These are phyloP conservation scores for Tetragnatha montana DNA, from an alignment of 2,888 invertebrate genomes.

Conservation along the genomic window DNA sequence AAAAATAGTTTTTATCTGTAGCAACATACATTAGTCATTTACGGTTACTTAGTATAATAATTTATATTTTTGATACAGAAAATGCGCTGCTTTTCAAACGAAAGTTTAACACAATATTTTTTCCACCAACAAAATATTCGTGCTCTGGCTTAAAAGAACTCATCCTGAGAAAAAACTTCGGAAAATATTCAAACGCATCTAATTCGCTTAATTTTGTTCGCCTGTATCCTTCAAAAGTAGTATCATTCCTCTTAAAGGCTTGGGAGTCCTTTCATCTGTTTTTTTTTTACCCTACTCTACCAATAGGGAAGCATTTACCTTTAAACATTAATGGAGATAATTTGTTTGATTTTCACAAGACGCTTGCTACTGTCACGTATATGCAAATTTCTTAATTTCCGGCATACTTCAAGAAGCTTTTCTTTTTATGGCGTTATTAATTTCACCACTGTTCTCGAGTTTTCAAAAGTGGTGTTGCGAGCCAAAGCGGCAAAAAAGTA, in stretches of 20 bases:
- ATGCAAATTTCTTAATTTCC: conserved; percentile 55
- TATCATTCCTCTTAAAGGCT: not conserved
- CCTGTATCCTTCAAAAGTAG: not conserved
- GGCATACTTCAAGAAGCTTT: not conserved
- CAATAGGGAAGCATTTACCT: not conserved
- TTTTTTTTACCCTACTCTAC: not conserved
- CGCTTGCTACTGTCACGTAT: conserved; percentile 25
- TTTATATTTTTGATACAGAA: not conserved
- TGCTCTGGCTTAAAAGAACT: not conserved
- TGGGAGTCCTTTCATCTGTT: not conserved
- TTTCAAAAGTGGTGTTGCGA: not conserved
- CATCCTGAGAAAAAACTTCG: not conserved
- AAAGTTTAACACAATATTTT: not conserved
- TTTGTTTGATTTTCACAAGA: conserved; percentile 30
- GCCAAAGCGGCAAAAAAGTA: not conserved
- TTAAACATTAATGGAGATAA: conserved; percentile 18
- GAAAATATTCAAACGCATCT: not conserved
- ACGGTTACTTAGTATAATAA: not conserved
- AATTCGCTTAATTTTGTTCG: not conserved
- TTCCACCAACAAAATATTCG: not conserved
- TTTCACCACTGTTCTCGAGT: not conserved
- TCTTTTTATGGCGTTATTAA: not conserved
- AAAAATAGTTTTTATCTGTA: not conserved
- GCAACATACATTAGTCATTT: not conserved
- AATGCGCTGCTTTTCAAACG: not conserved